phyloP scores from a whole-genome alignment of 2,797 vertebrate genomes.

The Poecile montanus region DNA sequence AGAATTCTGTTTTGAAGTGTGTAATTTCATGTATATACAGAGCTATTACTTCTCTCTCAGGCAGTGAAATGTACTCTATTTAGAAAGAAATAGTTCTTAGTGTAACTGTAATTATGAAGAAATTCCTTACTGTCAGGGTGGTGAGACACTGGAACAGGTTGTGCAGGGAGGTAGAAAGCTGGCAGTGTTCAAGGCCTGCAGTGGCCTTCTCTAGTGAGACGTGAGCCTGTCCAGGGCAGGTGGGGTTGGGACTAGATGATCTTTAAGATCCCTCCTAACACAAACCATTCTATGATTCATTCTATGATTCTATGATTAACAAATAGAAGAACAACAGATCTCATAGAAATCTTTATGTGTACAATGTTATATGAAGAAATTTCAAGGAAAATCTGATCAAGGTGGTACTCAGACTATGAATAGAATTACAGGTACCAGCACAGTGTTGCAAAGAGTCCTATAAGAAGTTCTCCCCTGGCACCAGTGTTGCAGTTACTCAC shows the following conservation, averaged over 20 bases:
- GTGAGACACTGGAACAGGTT: neutral
- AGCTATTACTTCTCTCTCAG: neutral
- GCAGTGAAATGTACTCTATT: neutral
- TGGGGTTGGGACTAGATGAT: neutral
- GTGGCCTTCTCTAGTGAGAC: neutral
- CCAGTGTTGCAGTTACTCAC: neutral
- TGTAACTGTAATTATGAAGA: neutral
- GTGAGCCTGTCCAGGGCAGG: neutral
- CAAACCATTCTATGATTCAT: neutral
- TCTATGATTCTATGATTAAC: neutral
- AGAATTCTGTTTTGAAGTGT: neutral
- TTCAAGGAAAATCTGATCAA: neutral
- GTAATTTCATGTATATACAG: neutral
- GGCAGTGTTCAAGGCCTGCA: neutral
- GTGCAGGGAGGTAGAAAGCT: neutral
- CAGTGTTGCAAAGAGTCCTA: neutral
- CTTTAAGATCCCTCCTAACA: neutral
- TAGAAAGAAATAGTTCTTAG: neutral
- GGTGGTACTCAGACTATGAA: neutral
- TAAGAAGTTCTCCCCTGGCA: neutral
- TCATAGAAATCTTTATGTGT: neutral
- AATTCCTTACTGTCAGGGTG: neutral
- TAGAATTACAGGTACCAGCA: neutral
- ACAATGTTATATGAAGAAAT: neutral
- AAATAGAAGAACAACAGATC: neutral